phyloP scores from a whole-genome alignment of 2,888 invertebrate species.

The Parochlus steinenii region DNA sequence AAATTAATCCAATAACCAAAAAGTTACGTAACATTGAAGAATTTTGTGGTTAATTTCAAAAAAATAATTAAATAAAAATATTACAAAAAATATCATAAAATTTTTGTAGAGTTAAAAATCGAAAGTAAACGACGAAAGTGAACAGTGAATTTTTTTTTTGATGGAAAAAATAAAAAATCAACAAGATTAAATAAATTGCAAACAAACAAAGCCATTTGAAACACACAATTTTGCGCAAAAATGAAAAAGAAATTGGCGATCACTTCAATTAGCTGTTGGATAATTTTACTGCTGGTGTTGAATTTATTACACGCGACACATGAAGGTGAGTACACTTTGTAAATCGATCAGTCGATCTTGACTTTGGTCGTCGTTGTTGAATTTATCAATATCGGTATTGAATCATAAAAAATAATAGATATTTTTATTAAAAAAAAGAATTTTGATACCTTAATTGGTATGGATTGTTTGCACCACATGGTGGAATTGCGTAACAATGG shows the following conservation, averaged over 20 bases:
- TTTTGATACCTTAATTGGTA: too few species aligned
- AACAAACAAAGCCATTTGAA: too few species aligned
- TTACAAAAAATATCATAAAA: neutral
- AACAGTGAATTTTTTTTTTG: neutral
- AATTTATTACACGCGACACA: neutral
- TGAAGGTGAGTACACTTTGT: conserved; percentile 1
- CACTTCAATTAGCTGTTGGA: neutral
- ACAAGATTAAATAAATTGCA: neutral
- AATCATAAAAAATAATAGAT: too few species aligned
- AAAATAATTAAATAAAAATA: neutral
- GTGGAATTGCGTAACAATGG: too few species aligned
- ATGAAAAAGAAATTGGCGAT: conserved; percentile 5
- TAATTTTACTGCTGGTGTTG: neutral
- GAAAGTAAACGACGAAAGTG: neutral
- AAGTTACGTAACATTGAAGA: too few species aligned
- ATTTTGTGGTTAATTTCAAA: too few species aligned
- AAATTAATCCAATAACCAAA: too few species aligned
- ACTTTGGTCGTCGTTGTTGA: too few species aligned
- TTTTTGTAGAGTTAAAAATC: neutral
- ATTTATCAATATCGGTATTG: too few species aligned
- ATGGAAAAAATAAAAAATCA: neutral
- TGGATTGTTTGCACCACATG: too few species aligned
- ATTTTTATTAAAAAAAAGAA: too few species aligned
- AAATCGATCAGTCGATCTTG: neutral
- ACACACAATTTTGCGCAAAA: too few species aligned